A percentile compares a stretch with the other conserved stretches of the same genome.
phyloP scores from a whole-genome alignment of 2,888 invertebrate genomes.

The Fabriciana adippe region DNA sequence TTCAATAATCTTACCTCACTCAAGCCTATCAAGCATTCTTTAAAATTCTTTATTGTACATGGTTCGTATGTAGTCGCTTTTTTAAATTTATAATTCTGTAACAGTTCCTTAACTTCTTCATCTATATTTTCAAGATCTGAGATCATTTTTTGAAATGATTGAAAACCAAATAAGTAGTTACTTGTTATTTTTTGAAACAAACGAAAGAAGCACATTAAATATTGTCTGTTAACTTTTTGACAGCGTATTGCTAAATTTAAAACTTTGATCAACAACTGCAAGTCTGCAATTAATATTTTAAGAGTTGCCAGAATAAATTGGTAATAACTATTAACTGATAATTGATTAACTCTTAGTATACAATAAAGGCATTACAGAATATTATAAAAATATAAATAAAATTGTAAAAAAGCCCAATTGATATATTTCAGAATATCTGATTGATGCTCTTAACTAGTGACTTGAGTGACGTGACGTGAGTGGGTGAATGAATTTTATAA shows the following conservation, averaged over 20 bases:
- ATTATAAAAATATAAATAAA: no score
- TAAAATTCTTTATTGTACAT: slow-evolving; percentile 64
- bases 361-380: no score
- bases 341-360: no score
- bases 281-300: neutral
- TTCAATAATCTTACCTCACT: slow-evolving; percentile 56
- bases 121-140: slow-evolving; percentile 59
- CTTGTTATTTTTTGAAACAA: neutral
- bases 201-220: neutral
- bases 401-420: no score
- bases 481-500: no score
- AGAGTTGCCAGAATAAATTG: neutral
- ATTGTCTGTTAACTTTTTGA: slow-evolving; percentile 1
- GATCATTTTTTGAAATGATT: neutral
- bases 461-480: no score
- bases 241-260: neutral
- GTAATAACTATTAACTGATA: neutral
- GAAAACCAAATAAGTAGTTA: no score
- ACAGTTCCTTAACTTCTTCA: slow-evolving; percentile 72
- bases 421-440: no score
- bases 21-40: slow-evolving; percentile 71
- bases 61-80: slow-evolving; percentile 70
- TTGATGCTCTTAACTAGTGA: no score
- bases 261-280: neutral
- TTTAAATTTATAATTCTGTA: slow-evolving; percentile 69